Evolutionary conservation across 2,888 invertebrate species (phyloP), one percentile per base, ranked within the genome.

Genomic region (Bellardia bayeri): DNA sequence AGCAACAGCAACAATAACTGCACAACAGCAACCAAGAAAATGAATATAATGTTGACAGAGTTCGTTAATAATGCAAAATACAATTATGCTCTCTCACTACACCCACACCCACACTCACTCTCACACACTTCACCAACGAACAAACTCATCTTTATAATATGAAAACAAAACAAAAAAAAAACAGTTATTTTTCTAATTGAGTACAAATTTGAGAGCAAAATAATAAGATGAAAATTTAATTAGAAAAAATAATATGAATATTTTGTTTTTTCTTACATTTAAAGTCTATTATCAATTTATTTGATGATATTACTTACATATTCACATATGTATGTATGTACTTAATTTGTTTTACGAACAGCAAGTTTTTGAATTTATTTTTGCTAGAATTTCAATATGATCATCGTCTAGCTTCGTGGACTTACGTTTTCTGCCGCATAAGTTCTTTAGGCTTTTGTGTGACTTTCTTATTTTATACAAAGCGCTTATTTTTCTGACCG

Each of bases 51-150:
- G 75, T 40, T 61, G 61, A 42, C 61, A 49, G 51, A 49, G 71
- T 51, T 72, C 5, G 76, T 74, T 74, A 79, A 82, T 79, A 78
- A 78, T 74, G 45, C 49, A 68, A 78, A 74, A 64, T 79, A 45
- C 80, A 56, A 37, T 6, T 37, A 37, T 37, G 37, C 6, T 37
- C 37, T 37, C 37, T 56, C 23, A 9, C 63, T 63, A 42, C 71
- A 64, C 54, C 63, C 30, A 72, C 72, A 33, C 64, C 13, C 45
- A 13, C 45, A 2, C 72, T 72, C 64, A 40, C 16, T 63, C 63
- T 13, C 54, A 54, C 1, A 2, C 30, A 3, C 23, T 5, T 42
- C 23, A 80, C 37, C 54, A n/a, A 64, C 33, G 23, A 33, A 56
- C 16, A 16, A 23, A 14, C n/a, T 54, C 51, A 54, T 54, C 51